Conservation (phyloP, 2,113 vertebrate genomes). For the Nesospiza acunhae region DNA sequence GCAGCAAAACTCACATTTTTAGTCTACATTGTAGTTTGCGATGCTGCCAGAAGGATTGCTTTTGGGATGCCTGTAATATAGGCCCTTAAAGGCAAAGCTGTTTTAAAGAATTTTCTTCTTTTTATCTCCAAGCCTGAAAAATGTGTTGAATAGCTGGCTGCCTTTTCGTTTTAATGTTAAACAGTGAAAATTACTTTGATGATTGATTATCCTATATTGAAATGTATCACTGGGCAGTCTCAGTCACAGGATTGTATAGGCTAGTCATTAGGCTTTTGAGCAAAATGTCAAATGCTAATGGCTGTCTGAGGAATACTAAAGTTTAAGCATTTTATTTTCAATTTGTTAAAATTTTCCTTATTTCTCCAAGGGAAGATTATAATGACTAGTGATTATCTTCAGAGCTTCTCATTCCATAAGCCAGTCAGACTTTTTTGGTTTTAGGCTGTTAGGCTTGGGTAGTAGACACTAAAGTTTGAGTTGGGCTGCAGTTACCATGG, state of each 20-base stretch:
- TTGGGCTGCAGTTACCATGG: neutral
- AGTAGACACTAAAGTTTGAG: neutral
- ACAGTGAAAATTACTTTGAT: neutral
- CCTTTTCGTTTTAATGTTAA: neutral
- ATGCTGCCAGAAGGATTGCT: conserved; percentile 5
- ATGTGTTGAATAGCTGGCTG: neutral
- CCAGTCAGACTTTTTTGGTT: neutral
- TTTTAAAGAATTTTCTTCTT: neutral
- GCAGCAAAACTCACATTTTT: neutral
- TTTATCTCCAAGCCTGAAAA: neutral
- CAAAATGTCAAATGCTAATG: neutral
- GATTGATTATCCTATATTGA: neutral
- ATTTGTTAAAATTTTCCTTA: neutral
- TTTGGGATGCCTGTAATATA: neutral
- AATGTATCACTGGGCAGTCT: neutral
- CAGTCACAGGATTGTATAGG: neutral
- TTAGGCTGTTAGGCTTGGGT: neutral
- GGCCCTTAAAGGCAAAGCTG: neutral
- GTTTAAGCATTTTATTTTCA: conserved; percentile 7
- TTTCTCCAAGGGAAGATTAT: neutral
- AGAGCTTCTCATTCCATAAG: neutral
- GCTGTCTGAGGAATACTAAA: neutral
- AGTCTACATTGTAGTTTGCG: neutral
- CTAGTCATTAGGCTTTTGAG: neutral
- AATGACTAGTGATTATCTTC: neutral